Base-by-base conservation (phyloP, 2,888 invertebrate genomes). In the Eupithecia dodoneata region DNA sequence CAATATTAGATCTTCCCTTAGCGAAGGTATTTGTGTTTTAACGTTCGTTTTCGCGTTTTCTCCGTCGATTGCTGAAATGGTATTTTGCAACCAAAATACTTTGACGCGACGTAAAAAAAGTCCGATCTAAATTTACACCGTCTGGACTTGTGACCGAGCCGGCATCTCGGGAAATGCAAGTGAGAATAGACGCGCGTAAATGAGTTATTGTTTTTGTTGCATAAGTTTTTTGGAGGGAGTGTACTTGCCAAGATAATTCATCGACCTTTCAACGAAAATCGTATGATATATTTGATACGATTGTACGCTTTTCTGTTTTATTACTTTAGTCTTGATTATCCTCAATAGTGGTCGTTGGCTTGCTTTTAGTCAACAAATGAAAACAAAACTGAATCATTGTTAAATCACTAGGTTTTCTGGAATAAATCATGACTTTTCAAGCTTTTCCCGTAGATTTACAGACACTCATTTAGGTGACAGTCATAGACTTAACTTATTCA, bases 71-170 rank as follows among this genome's bases (percentile, higher is more conserved):
- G 85, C 83, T 80, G 85, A 86, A 88, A 87, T 86, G 86, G 86
- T 89, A 89, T 91, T 91, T 89, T 90, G 91, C 89, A 90, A 91
- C 91, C 86, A 86, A 83, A 91, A 91, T 91, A 91, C 89, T 88
- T 83, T 86, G 84, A 83, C 85, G 84, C 85, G 88, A 87, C 87
- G 87, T 87, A 90, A 91, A 87, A 91, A 91, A 89, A 85, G 81
- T 85, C 82, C 81, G 81, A 80, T 88, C 91, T 91, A 91, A 88
- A 90, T 89, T 87, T 91, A 91, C 83, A 81, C 79, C 83, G 90
- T 89, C 90, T 89, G 87, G 87, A 84, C 81, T 83, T 84, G 84
- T 86, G 87, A 84, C 88, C 84, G 87, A 85, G 83, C 83, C 82
- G 83, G 81, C 83, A 82, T 85, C 86, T 84, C 83, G 82, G 84